These are phyloP conservation scores for Rafetus swinhoei DNA, from an alignment of 2,113 vertebrate genomes.

Conservation along the genomic window DNA sequence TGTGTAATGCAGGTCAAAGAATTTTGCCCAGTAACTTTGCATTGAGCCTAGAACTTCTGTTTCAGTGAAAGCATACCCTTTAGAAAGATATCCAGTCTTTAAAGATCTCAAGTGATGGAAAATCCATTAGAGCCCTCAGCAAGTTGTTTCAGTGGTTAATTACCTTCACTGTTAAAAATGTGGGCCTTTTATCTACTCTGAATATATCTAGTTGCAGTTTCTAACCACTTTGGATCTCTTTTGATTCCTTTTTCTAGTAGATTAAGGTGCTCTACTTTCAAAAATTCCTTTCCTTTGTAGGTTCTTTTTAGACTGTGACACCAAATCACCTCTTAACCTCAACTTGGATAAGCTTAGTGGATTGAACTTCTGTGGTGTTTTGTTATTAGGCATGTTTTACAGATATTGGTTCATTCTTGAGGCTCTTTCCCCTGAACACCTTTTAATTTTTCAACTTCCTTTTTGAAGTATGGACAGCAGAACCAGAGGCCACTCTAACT, in stretches of 20 bases:
- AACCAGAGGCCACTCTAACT: not conserved
- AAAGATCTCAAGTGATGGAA: not conserved
- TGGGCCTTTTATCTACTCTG: not conserved
- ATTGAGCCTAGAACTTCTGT: not conserved
- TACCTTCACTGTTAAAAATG: not conserved
- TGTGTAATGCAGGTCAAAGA: not conserved
- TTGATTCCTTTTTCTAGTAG: not conserved
- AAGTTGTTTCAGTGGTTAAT: not conserved
- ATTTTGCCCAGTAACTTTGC: not conserved
- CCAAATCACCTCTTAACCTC: not conserved
- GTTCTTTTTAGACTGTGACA: constrained; percentile 6
- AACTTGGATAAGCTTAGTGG: not conserved
- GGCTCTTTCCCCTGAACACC: not conserved
- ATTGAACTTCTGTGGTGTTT: not conserved
- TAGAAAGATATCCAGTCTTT: not conserved
- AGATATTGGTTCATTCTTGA: not conserved
- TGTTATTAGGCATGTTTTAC: not conserved
- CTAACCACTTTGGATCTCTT: not conserved
- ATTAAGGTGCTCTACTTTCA: not conserved
- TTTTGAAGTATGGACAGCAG: not conserved
- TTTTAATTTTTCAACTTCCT: not conserved
- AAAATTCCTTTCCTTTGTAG: not conserved
- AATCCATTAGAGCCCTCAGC: not conserved
- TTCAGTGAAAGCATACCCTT: not conserved
- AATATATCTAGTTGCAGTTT: not conserved